Evolutionary conservation across 2,797 vertebrate genomes (phyloP).

Genomic region (Florisuga fusca): DNA sequence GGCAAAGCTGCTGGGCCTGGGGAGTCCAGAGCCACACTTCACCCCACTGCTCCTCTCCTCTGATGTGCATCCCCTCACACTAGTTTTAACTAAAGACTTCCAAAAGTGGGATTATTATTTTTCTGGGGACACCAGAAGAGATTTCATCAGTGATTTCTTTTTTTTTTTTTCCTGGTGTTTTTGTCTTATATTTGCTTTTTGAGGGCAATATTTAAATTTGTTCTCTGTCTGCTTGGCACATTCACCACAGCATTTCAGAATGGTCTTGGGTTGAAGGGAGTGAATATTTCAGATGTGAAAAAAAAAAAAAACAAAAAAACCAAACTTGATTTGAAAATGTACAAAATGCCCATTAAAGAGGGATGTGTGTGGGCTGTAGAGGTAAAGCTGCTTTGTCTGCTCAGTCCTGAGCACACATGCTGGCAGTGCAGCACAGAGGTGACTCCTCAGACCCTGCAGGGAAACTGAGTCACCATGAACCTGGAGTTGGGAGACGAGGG

Average conservation of each 20-base stretch:
- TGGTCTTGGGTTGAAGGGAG: neutral
- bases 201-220: neutral
- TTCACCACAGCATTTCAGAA: neutral
- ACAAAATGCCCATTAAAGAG: neutral
- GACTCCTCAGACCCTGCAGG: fast-evolving
- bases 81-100: neutral
- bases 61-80: fast-evolving
- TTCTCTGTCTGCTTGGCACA: neutral
- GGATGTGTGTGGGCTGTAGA: neutral
- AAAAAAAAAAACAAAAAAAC: neutral
- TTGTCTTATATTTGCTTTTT: neutral
- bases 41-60: neutral
- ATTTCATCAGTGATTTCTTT: neutral
- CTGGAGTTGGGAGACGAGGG: no score
- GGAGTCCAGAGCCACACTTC: fast-evolving
- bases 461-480: neutral
- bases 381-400: fast-evolving
- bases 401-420: fast-evolving
- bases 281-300: neutral
- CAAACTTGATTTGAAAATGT: neutral
- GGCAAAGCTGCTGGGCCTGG: fast-evolving
- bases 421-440: fast-evolving
- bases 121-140: neutral
- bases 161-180: neutral
- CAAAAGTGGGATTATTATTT: neutral